A percentile compares a stretch with the other conserved stretches of the same genome.
Conservation (phyloP, 1,140 invertebrate genomes). For the Asbolus verrucosus region DNA sequence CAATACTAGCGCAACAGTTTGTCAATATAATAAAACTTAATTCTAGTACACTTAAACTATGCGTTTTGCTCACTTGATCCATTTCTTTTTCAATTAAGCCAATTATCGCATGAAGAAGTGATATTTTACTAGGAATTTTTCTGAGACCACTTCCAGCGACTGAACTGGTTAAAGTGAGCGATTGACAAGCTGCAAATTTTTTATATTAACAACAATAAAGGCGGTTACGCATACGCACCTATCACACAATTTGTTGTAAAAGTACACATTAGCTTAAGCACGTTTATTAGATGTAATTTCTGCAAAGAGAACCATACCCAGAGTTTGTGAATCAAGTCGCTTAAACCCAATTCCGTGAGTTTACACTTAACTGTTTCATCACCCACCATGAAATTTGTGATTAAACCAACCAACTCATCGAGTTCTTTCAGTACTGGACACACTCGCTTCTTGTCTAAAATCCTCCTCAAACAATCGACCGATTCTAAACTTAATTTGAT, state of each 20-base stretch:
- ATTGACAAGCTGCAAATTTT: slow-evolving; percentile 66
- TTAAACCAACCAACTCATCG: slow-evolving; percentile 65
- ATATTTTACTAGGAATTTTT: slow-evolving; percentile 67
- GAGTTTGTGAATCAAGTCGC: slow-evolving; percentile 69
- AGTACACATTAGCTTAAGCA: slow-evolving; percentile 68
- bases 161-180: slow-evolving; percentile 68
- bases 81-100: slow-evolving; percentile 67
- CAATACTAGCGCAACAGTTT: slow-evolving; percentile 67
- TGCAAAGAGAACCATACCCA: slow-evolving; percentile 69
- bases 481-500: slow-evolving; percentile 68
- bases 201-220: too few relatives aligned
- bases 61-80: slow-evolving; percentile 65
- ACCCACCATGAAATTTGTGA: slow-evolving; percentile 69
- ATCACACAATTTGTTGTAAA: slow-evolving; percentile 67
- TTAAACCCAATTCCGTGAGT: slow-evolving; percentile 65
- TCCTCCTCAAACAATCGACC: slow-evolving; percentile 64
- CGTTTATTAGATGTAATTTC: slow-evolving; percentile 62
- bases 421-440: slow-evolving; percentile 67
- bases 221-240: too few relatives aligned
- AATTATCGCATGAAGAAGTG: slow-evolving; percentile 67
- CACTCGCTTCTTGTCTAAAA: slow-evolving; percentile 64
- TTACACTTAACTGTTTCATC: slow-evolving; percentile 63
- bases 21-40: slow-evolving; percentile 67
- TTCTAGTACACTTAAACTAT: slow-evolving; percentile 64
- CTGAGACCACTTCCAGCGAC: slow-evolving; percentile 68